phyloP scores from a whole-genome alignment of 2,888 invertebrate genomes.

The Ectropis crepuscularia region DNA sequence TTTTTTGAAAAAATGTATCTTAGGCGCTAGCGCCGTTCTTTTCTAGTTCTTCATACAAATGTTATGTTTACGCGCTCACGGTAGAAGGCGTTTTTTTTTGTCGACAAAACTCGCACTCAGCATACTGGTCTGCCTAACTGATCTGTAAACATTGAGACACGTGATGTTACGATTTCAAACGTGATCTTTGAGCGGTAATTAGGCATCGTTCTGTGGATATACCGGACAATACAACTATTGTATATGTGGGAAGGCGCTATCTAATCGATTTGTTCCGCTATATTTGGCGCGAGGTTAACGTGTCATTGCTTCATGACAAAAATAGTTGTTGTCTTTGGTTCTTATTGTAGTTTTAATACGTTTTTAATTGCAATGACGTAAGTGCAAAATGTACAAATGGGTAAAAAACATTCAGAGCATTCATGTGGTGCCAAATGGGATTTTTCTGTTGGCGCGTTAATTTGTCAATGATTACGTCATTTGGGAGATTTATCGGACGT shows the following conservation, averaged over 20 bases:
- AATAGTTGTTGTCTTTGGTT: constrained; percentile 15
- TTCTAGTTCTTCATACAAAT: no score
- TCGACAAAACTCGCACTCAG: not conserved
- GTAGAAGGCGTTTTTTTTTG: not conserved
- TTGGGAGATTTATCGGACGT: no score
- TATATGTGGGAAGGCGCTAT: constrained; percentile 32
- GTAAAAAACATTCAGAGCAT: no score
- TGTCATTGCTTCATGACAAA: constrained; percentile 31
- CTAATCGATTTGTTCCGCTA: constrained; percentile 44
- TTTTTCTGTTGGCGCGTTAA: no score
- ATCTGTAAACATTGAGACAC: not conserved
- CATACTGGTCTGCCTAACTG: not conserved
- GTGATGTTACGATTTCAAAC: constrained; percentile 8
- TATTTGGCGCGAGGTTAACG: constrained; percentile 39
- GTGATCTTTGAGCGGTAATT: constrained; percentile 13
- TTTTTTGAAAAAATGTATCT: no score
- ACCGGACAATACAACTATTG: constrained; percentile 8
- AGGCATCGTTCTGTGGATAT: constrained; percentile 15
- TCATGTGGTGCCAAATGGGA: no score
- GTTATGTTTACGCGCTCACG: not conserved
- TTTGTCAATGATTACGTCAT: no score
- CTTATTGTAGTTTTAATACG: not conserved
- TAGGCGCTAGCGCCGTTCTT: no score
- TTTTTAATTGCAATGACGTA: not conserved
- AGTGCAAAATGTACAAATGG: not conserved